Evolutionary conservation across 2,888 invertebrate genomes (phyloP).

Genomic region (Standfussiana lucernea): DNA sequence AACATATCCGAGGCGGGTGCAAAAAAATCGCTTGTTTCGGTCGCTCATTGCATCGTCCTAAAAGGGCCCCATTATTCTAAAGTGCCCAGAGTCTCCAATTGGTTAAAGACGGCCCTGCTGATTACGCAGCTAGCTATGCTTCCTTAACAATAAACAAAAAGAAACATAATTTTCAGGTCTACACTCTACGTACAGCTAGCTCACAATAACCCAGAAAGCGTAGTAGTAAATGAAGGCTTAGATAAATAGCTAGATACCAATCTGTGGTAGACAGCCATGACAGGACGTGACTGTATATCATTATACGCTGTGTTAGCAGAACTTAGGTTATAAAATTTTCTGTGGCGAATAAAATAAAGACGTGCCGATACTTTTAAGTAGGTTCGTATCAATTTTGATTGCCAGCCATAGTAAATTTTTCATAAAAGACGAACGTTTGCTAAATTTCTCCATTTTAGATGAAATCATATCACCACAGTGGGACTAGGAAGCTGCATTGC

Average conservation of each 20-base stretch:
- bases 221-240: neutral
- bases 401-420: neutral
- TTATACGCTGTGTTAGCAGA: neutral
- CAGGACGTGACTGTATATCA: neutral
- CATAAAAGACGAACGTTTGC: neutral
- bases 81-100: too few relatives aligned
- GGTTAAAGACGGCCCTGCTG: too few relatives aligned
- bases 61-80: too few relatives aligned
- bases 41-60: too few relatives aligned
- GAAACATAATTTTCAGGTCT: neutral
- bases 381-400: slow-evolving; percentile 15
- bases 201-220: neutral
- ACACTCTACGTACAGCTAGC: neutral
- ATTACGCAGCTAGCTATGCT: neutral
- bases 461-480: slow-evolving; percentile 20
- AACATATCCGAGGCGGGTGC: too few relatives aligned
- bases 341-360: neutral
- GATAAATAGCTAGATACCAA: neutral
- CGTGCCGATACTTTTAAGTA: slow-evolving; percentile 8
- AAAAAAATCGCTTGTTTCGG: too few relatives aligned
- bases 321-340: neutral
- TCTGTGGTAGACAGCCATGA: neutral
- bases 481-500: slow-evolving; percentile 47
- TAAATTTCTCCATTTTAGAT: slow-evolving; percentile 4
- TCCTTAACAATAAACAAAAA: neutral